Evolutionary conservation across 2,113 vertebrate genomes (phyloP).

Genomic region (Felis chaus): DNA sequence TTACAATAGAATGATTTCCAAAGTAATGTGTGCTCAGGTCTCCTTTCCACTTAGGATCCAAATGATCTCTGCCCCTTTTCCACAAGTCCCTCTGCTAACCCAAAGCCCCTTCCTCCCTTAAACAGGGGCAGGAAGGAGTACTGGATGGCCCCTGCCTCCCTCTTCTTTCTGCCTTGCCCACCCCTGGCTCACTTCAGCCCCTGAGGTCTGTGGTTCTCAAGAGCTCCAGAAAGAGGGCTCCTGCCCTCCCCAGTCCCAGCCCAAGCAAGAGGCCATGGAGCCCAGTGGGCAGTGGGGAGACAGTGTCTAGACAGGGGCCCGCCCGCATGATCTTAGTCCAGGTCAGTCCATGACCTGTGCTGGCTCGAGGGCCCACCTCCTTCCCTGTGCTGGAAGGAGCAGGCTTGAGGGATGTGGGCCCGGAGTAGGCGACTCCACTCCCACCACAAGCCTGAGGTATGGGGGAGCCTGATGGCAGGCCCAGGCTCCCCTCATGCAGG

Average conservation of each 20-base stretch:
- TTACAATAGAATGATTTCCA: conserved; percentile 40
- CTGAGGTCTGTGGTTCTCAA: not conserved
- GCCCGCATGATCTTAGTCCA: not conserved
- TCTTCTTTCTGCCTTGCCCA: not conserved
- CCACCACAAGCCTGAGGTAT: not conserved
- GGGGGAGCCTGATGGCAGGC: not conserved
- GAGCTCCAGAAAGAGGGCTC: not conserved
- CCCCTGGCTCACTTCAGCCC: not conserved
- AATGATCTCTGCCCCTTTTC: not conserved
- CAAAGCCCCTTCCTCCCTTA: not conserved
- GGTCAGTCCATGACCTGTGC: conserved; percentile 2
- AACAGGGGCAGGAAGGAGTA: not conserved
- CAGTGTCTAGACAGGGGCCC: conserved; percentile 3
- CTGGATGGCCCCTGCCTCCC: not conserved
- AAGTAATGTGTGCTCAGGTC: not conserved
- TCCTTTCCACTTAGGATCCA: not conserved
- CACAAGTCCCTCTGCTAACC: not conserved
- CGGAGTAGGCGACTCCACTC: not conserved
- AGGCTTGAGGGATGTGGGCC: not conserved
- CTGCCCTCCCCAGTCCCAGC: not conserved
- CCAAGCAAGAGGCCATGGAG: not conserved
- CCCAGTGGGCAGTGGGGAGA: not conserved
- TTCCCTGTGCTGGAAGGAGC: conserved; percentile 36
- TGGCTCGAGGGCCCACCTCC: conserved; percentile 23
- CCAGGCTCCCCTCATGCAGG: not conserved